Conservation (phyloP, 2,888 invertebrate genomes). For the Protodeltote pygarga region DNA sequence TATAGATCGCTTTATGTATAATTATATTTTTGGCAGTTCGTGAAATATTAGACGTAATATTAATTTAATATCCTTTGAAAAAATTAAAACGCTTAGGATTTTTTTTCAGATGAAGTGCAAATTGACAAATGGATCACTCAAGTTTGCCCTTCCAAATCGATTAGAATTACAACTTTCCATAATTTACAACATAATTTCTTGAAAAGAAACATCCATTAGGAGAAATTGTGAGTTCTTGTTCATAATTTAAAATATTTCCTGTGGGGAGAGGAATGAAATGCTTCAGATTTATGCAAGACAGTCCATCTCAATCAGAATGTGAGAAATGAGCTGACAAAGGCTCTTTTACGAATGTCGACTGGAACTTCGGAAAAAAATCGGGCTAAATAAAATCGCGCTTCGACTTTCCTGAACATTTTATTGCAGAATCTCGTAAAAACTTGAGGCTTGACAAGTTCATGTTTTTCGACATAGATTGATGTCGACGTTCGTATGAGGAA, state of each 20-base stretch:
- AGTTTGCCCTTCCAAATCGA: background rate
- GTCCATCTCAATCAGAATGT: slow-evolving; percentile 66
- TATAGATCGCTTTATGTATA: slow-evolving; percentile 11
- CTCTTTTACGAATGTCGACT: slow-evolving; percentile 56
- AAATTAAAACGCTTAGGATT: too few species aligned
- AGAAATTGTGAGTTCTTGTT: slow-evolving; percentile 47
- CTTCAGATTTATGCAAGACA: slow-evolving; percentile 56
- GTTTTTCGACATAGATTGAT: slow-evolving; percentile 71
- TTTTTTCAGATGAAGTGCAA: too few species aligned
- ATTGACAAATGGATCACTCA: background rate
- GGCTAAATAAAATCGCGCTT: slow-evolving; percentile 54
- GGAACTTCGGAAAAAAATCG: slow-evolving; percentile 58
- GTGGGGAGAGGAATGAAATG: slow-evolving; percentile 46
- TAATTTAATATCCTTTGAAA: too few species aligned
- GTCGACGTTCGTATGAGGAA: slow-evolving; percentile 56
- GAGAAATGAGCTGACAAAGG: slow-evolving; percentile 72
- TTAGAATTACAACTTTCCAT: slow-evolving; percentile 14
- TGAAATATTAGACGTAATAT: too few species aligned
- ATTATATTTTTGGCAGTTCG: slow-evolving; percentile 1
- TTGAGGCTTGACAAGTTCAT: slow-evolving; percentile 65
- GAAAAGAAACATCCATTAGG: slow-evolving; percentile 49
- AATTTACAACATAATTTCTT: slow-evolving; percentile 30
- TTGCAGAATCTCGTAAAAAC: slow-evolving; percentile 65
- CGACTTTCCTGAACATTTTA: slow-evolving; percentile 58
- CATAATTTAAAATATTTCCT: slow-evolving; percentile 44